Base-by-base conservation (phyloP, 1,140 invertebrate species). In the Rhynchophorus ferrugineus region DNA sequence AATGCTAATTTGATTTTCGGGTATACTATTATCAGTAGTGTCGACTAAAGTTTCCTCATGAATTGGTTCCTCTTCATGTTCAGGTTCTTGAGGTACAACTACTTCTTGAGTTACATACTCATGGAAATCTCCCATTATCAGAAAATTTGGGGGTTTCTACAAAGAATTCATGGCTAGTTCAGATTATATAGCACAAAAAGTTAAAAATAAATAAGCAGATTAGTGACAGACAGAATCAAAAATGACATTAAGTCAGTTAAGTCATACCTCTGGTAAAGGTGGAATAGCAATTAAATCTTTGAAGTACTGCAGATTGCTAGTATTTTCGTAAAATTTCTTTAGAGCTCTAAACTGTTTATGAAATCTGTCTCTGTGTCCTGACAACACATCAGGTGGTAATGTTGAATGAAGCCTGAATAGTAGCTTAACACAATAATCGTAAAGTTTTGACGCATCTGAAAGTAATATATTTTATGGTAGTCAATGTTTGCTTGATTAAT, bases 251-350 rank as follows among this genome's bases (percentile, higher is more conserved):
- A n/a, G n/a, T n/a, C n/a, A n/a, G n/a, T n/a, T n/a, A n/a, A n/a
- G n/a, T n/a, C n/a, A n/a, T 75, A 90, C 87, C 67, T 94, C 87
- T 9, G 95, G 95, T 61, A 99, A 75, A 14, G 84, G 77, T 8
- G 95, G 95, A 61, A 99, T 86, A 48, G 90, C 88, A 51, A 99
- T 92, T 34, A 99, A 76, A 69, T 93, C 89, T 69, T 94, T 91
- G 70, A 98, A 99, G 76, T 98, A 99, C 71, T 99, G 96, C 61
- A 99, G 77, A 63, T 87, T 95, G 63, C 85, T 85, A 3, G 94
- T 87, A 60, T 85, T 91, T 60, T 89, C 82, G 70, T 98, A 99
- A 75, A 99, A 98, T 58, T 84, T 80, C 69, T 93, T 91, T 21
- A 98, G 73, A 59, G 84, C 82, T 57, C 83, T 79, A 70, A 98